Evolutionary conservation across 2,113 vertebrate species (phyloP).

Genomic region (Ornithorhynchus anatinus): DNA sequence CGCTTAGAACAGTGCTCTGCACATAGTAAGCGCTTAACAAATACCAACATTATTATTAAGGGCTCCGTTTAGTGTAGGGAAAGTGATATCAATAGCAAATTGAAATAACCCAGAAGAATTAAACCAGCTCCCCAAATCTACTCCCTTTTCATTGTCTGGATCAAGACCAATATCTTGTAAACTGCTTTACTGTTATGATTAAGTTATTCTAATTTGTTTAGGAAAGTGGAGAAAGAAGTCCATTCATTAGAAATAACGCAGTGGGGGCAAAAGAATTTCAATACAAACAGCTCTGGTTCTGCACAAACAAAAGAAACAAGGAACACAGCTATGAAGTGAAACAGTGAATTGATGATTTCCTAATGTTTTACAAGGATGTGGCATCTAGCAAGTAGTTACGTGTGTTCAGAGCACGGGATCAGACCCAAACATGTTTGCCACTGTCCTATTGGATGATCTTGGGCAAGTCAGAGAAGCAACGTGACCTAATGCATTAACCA

Average conservation of each 20-base stretch:
- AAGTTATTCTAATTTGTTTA: constrained; percentile 42
- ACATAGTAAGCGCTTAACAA: too few relatives aligned
- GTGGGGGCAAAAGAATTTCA: constrained; percentile 22
- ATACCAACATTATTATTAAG: too few relatives aligned
- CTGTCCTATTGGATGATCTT: too few relatives aligned
- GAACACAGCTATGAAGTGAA: constrained; percentile 28
- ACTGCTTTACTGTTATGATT: constrained; percentile 49
- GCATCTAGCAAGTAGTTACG: constrained; percentile 40
- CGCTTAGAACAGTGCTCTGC: too few relatives aligned
- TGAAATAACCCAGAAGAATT: constrained; percentile 47
- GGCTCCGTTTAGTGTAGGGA: too few relatives aligned
- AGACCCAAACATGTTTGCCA: too few relatives aligned
- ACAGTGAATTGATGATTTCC: constrained; percentile 35
- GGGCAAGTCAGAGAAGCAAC: too few relatives aligned
- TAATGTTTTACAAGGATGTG: constrained; percentile 39
- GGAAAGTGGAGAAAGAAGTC: too few relatives aligned
- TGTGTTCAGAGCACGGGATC: not conserved
- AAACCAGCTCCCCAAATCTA: constrained; percentile 39
- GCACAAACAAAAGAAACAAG: constrained; percentile 37
- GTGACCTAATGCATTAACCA: too few relatives aligned
- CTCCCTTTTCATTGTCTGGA: constrained; percentile 45
- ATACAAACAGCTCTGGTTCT: constrained; percentile 33
- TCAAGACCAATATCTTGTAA: constrained; percentile 44
- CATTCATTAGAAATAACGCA: too few relatives aligned
- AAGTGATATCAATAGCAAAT: too few relatives aligned